These are phyloP conservation scores for Sphenodon punctatus DNA, from an alignment of 2,797 vertebrate species.

Conservation along the genomic window DNA sequence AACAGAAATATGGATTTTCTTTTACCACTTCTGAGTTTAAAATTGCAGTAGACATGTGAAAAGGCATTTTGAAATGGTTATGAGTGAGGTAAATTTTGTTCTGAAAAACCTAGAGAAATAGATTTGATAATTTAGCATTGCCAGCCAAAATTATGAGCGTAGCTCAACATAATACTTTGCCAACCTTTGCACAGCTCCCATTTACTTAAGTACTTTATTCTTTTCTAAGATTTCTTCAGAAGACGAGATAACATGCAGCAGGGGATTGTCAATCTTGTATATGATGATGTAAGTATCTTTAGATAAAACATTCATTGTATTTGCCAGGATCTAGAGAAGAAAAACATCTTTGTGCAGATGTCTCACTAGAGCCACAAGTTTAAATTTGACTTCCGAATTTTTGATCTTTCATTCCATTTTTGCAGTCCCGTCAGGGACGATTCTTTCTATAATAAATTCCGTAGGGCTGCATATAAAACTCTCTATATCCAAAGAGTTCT, in stretches of 20 bases:
- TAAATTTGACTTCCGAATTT: not conserved
- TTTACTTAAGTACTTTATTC: not conserved
- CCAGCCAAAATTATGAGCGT: not conserved
- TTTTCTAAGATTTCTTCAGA: constrained; percentile 83
- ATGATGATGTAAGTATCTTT: constrained; percentile 87
- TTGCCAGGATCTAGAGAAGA: not conserved
- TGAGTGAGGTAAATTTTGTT: not conserved
- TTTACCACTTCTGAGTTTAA: not conserved
- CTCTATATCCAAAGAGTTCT: not conserved
- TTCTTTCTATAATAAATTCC: not conserved
- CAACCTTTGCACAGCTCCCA: not conserved
- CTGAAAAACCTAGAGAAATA: not conserved
- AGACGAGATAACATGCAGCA: constrained; percentile 88
- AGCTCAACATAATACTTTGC: too few species aligned
- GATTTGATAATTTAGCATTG: not conserved
- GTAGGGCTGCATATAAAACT: not conserved
- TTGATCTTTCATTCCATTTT: not conserved
- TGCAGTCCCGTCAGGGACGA: not conserved
- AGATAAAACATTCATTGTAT: not conserved
- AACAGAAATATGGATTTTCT: not conserved
- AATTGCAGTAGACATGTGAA: not conserved
- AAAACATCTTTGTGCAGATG: not conserved
- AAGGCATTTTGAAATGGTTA: not conserved
- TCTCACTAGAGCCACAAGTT: not conserved
- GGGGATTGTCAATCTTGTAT: constrained; percentile 85